These are phyloP conservation scores for Styela clava DNA, from an alignment of 23 tunicate genomes.

Conservation along the genomic window DNA sequence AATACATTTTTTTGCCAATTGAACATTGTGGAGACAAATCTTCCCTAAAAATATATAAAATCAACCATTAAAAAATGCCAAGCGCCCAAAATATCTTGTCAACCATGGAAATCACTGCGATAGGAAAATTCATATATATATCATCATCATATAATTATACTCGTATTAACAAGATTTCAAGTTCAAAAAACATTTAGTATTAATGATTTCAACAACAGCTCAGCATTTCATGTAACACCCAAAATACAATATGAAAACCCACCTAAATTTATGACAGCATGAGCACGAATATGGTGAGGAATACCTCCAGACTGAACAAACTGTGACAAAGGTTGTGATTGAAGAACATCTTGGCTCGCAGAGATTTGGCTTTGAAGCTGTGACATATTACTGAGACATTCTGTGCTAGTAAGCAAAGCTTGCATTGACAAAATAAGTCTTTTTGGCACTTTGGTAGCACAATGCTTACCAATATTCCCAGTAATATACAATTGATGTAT, in stretches of 20 bases:
- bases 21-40: constrained; percentile 50
- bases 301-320: constrained; percentile 36
- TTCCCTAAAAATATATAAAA: constrained; percentile 31
- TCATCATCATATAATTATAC: no score
- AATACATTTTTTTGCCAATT: constrained; percentile 67
- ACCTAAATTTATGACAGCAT: constrained; percentile 61
- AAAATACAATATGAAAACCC: no score
- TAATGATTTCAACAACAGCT: no score
- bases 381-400: constrained; percentile 4
- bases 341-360: neutral
- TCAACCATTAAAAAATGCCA: no score
- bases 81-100: no score
- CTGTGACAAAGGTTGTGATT: constrained; percentile 70
- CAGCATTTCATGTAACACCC: no score
- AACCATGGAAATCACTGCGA: no score
- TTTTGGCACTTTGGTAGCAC: constrained; percentile 43
- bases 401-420: constrained; percentile 58
- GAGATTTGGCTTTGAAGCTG: constrained; percentile 6
- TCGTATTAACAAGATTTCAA: no score
- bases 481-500: constrained; percentile 60
- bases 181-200: no score
- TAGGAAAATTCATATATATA: no score
- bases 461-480: constrained; percentile 49
- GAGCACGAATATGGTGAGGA: constrained; percentile 64
- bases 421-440: constrained; percentile 65